Evolutionary conservation across 1,140 invertebrate genomes (phyloP).

Genomic region (Caenorhabditis remanei): DNA sequence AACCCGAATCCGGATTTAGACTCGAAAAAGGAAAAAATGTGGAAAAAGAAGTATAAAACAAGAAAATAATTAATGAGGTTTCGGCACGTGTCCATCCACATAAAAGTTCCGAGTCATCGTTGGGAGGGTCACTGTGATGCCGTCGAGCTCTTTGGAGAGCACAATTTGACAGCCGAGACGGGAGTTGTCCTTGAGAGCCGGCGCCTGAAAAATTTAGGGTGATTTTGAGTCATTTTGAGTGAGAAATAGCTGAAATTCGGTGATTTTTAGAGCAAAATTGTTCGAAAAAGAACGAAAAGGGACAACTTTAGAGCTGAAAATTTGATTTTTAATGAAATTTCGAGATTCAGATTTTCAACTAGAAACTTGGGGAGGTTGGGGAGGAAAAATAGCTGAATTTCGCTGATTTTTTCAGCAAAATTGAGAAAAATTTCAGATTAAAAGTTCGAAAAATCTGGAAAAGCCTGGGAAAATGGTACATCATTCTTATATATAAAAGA

Average conservation of each 20-base stretch:
- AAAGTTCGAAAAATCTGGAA: too few relatives aligned
- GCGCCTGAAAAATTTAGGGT: slow-evolving; percentile 81
- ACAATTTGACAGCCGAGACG: slow-evolving; percentile 96
- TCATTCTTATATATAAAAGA: too few relatives aligned
- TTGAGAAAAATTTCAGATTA: too few relatives aligned
- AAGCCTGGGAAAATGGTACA: too few relatives aligned
- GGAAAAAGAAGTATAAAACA: not conserved
- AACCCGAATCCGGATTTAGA: not conserved
- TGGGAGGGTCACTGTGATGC: slow-evolving; percentile 88
- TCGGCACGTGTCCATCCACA: slow-evolving; percentile 95
- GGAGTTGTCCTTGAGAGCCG: slow-evolving; percentile 94
- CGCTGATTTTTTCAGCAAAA: too few relatives aligned
- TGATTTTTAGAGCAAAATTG: too few relatives aligned
- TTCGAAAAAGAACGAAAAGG: too few relatives aligned
- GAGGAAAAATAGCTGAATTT: too few relatives aligned
- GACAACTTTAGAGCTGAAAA: too few relatives aligned
- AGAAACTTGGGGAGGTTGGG: too few relatives aligned
- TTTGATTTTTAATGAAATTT: too few relatives aligned
- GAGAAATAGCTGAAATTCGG: not conserved
- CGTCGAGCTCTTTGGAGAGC: slow-evolving; percentile 87
- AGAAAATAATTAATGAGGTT: slow-evolving; percentile 84
- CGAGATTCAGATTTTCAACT: too few relatives aligned
- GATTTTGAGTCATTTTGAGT: not conserved
- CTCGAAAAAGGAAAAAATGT: not conserved
- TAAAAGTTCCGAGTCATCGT: slow-evolving; percentile 96